A percentile compares a stretch with the other conserved stretches of the same genome.
Conservation (phyloP, 1,140 invertebrate genomes). For the Apocrypta bakeri region DNA sequence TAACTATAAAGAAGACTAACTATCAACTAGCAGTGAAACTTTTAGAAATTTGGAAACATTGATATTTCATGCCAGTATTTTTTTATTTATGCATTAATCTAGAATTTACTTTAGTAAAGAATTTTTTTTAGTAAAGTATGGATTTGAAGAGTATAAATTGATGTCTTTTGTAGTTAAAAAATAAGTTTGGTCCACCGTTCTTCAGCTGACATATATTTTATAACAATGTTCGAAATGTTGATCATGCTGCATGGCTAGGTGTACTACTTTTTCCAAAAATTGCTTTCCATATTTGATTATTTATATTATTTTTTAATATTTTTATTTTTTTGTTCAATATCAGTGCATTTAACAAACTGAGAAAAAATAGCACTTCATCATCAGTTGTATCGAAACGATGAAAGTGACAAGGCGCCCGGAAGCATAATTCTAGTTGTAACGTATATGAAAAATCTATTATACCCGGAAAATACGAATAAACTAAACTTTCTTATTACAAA, state of each 20-base stretch:
- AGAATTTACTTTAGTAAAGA: constrained; percentile 40
- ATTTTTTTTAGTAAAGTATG: constrained; percentile 2
- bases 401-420: constrained; percentile 43
- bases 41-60: constrained; percentile 40
- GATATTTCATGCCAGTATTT: constrained; percentile 10
- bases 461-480: constrained; percentile 33
- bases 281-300: constrained; percentile 44
- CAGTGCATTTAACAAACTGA: constrained; percentile 35
- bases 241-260: constrained; percentile 49
- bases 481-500: constrained; percentile 32
- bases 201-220: constrained; percentile 6
- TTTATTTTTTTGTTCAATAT: constrained; percentile 28
- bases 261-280: constrained; percentile 38
- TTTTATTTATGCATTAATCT: constrained; percentile 26
- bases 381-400: constrained; percentile 51
- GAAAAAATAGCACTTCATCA: constrained; percentile 33
- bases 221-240: constrained; percentile 24
- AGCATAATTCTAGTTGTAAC: constrained; percentile 33
- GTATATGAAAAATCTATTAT: constrained; percentile 43
- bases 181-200: constrained; percentile 46
- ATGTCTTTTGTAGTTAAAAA: constrained; percentile 31
- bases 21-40: background rate
- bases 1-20: background rate
- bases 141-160: constrained; percentile 13
- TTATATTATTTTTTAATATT: constrained; percentile 27